Evolutionary conservation across 2,888 invertebrate species (phyloP).

Genomic region (Zonitis immaculata): DNA sequence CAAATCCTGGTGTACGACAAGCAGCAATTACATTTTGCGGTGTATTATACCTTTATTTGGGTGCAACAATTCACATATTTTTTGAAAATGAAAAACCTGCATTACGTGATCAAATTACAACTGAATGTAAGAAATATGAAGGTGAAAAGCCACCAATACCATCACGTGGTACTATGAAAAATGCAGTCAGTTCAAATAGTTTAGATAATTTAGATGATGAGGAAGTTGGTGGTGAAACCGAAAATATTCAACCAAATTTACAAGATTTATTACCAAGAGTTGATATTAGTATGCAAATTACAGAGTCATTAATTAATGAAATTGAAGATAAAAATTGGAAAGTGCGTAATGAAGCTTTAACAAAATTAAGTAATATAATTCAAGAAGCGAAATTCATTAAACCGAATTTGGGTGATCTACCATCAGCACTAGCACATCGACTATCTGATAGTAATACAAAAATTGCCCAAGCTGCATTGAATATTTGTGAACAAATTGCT

Average conservation of each 20-base stretch:
- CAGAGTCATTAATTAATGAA: slow-evolving; percentile 73
- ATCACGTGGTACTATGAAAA: slow-evolving; percentile 54
- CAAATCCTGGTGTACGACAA: slow-evolving; percentile 78
- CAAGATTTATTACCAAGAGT: slow-evolving; percentile 72
- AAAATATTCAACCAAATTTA: slow-evolving; percentile 47
- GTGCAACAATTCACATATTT: slow-evolving; percentile 66
- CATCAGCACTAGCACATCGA: slow-evolving; percentile 71
- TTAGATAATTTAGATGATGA: slow-evolving; percentile 49
- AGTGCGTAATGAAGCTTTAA: slow-evolving; percentile 71
- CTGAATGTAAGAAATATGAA: slow-evolving; percentile 77
- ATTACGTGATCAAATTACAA: slow-evolving; percentile 75
- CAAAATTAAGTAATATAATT: slow-evolving; percentile 67
- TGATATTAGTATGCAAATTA: slow-evolving; percentile 79
- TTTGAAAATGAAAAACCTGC: slow-evolving; percentile 86
- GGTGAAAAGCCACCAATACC: slow-evolving; percentile 75
- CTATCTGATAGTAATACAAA: slow-evolving; percentile 89
- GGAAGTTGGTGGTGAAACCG: slow-evolving; percentile 41
- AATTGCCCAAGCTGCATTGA: slow-evolving; percentile 77
- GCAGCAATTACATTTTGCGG: slow-evolving; percentile 72
- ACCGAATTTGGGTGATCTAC: slow-evolving; percentile 76
- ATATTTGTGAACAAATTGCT: slow-evolving; percentile 77
- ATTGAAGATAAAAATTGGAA: slow-evolving; percentile 93
- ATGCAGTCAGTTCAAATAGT: slow-evolving; percentile 55
- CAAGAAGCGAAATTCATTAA: slow-evolving; percentile 77
- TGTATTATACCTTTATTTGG: slow-evolving; percentile 76